These are phyloP conservation scores for Temnothorax longispinosus DNA, from an alignment of 1,140 invertebrate species.

Conservation along the genomic window DNA sequence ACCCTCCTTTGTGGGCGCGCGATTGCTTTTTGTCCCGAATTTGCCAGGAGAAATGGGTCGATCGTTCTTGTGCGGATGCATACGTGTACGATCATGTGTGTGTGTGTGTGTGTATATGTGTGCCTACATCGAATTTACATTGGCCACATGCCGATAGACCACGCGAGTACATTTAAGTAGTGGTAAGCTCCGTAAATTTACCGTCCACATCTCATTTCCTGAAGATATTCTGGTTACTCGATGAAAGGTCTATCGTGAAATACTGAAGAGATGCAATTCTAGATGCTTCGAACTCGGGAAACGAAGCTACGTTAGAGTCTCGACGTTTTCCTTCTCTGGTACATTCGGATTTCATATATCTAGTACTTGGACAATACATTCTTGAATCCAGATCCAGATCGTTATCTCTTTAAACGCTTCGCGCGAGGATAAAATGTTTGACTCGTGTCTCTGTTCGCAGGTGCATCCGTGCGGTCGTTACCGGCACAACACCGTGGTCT, in stretches of 20 bases:
- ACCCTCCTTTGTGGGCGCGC: slow-evolving; percentile 30
- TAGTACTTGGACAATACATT: neutral
- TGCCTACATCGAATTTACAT: slow-evolving; percentile 51
- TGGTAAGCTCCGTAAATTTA: slow-evolving; percentile 17
- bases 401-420: neutral
- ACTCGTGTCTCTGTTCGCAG: slow-evolving; percentile 85
- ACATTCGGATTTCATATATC: neutral
- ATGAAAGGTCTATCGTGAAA: neutral
- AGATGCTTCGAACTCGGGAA: neutral
- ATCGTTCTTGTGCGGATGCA: neutral
- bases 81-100: neutral
- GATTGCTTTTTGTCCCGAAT: slow-evolving; percentile 64
- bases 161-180: neutral
- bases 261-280: neutral
- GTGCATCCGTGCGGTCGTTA: slow-evolving; percentile 99
- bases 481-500: slow-evolving; percentile 97
- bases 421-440: neutral
- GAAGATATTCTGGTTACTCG: slow-evolving; percentile 53
- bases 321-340: neutral
- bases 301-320: neutral
- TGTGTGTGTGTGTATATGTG: neutral
- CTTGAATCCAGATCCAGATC: neutral
- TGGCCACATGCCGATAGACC: slow-evolving; percentile 25
- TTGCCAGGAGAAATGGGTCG: slow-evolving; percentile 69
- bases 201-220: slow-evolving; percentile 12